Conservation (phyloP, 1,140 invertebrate species). For the Belonocnema kinseyi region DNA sequence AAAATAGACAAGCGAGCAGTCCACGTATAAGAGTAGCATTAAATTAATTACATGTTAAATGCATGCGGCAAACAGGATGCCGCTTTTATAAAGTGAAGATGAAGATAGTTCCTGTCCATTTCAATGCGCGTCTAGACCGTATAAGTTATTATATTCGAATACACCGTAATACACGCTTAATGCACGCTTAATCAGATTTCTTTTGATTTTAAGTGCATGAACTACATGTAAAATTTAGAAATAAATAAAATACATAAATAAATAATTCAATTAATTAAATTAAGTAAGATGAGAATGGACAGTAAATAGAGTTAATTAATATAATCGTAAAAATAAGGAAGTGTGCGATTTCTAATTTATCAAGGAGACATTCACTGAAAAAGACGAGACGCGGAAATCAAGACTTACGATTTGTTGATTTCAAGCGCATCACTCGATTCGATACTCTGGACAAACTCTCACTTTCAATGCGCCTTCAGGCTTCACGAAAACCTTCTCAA, state of each 20-base stretch:
- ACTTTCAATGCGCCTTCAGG: conserved; percentile 16
- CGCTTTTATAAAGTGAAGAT: conserved; percentile 37
- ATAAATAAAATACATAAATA: neutral
- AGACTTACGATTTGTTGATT: conserved; percentile 11
- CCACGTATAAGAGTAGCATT: conserved; percentile 32
- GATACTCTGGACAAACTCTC: conserved; percentile 21
- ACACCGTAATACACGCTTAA: too few species aligned
- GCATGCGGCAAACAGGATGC: conserved; percentile 48
- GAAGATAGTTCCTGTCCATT: conserved; percentile 34
- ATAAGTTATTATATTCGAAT: neutral
- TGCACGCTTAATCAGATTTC: too few species aligned
- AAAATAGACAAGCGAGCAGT: conserved; percentile 7
- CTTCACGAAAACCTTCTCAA: conserved; percentile 22
- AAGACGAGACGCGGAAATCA: conserved; percentile 15
- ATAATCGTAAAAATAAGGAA: neutral
- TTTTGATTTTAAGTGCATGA: too few species aligned
- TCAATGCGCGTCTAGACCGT: neutral
- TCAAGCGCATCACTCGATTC: neutral
- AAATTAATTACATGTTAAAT: conserved; percentile 36
- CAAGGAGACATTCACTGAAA: neutral
- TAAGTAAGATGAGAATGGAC: neutral
- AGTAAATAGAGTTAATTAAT: neutral
- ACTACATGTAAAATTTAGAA: too few species aligned
- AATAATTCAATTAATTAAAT: neutral
- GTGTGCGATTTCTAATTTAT: neutral